Conservation (phyloP, 2,113 vertebrate species). For the Nanorana parkeri region DNA sequence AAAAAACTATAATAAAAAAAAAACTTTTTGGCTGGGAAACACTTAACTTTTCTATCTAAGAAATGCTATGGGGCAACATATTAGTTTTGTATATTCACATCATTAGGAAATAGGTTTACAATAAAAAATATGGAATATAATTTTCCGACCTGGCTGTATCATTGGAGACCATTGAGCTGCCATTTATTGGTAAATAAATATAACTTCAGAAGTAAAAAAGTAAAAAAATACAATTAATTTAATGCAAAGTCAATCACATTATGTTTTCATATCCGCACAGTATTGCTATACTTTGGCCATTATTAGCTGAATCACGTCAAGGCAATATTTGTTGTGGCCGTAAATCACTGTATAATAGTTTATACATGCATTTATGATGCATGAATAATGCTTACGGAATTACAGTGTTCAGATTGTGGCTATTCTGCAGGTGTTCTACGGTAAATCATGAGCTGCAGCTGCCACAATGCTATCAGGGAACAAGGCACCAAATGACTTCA, state of each 20-base stretch:
- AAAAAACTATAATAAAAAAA: too few species aligned
- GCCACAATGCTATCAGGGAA: constrained; percentile 31
- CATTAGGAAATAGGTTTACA: not conserved
- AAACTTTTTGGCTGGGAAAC: too few species aligned
- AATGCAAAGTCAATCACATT: constrained; percentile 39
- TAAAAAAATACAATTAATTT: constrained; percentile 48
- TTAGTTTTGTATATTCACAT: not conserved
- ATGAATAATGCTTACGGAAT: constrained; percentile 38
- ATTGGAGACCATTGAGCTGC: not conserved
- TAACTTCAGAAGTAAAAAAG: constrained; percentile 22
- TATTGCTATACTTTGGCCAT: constrained; percentile 34
- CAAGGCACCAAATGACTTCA: constrained; percentile 42
- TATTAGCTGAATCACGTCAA: constrained; percentile 54
- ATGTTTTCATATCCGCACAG: constrained; percentile 27
- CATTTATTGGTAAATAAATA: constrained; percentile 2
- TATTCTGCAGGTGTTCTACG: constrained; percentile 66
- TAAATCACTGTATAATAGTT: constrained; percentile 47
- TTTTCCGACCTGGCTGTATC: not conserved
- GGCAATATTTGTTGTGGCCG: constrained; percentile 32
- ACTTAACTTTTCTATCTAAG: too few species aligned
- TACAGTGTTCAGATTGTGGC: constrained; percentile 20
- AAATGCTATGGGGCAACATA: too few species aligned
- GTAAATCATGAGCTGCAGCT: constrained; percentile 64
- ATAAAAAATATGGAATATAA: not conserved
- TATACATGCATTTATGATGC: constrained; percentile 48